These are phyloP conservation scores for Carlito syrichta DNA, from an alignment of 2,113 vertebrate species.

Conservation along the genomic window DNA sequence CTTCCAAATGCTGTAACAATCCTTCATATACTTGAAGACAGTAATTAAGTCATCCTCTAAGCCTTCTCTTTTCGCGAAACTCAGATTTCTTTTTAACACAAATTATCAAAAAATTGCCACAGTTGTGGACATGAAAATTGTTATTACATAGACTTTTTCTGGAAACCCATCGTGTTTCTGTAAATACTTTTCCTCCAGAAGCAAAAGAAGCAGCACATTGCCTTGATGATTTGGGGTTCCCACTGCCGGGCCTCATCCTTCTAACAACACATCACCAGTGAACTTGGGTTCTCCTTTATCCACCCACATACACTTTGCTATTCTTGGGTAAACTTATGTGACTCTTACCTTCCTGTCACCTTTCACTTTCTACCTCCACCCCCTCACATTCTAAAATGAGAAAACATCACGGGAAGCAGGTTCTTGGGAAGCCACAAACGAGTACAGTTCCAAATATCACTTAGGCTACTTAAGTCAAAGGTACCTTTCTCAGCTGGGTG, in stretches of 20 bases:
- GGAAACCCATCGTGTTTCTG: not conserved
- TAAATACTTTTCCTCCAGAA: not conserved
- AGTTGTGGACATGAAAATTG: slow-evolving; percentile 46
- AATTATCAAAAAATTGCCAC: slow-evolving; percentile 64
- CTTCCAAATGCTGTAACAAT: slow-evolving; percentile 69
- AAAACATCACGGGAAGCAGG: not conserved
- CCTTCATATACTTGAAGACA: slow-evolving; percentile 65
- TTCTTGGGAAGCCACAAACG: not conserved
- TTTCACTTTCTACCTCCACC: not conserved
- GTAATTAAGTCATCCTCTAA: slow-evolving; percentile 73
- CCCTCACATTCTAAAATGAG: slow-evolving; percentile 8
- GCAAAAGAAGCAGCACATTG: not conserved
- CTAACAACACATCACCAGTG: not conserved
- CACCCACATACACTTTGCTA: not conserved
- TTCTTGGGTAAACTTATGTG: not conserved
- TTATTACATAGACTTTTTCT: slow-evolving; percentile 14
- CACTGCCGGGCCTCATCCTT: not conserved
- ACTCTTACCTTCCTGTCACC: slow-evolving; percentile 15
- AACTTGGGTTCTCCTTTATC: not conserved
- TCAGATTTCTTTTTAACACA: slow-evolving; percentile 66
- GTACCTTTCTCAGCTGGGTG: not conserved
- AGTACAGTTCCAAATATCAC: not conserved
- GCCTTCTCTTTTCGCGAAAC: slow-evolving; percentile 56
- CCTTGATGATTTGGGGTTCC: not conserved
- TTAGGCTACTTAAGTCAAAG: not conserved